Conservation (phyloP, 2,797 vertebrate species). For the Gouania willdenowi region DNA sequence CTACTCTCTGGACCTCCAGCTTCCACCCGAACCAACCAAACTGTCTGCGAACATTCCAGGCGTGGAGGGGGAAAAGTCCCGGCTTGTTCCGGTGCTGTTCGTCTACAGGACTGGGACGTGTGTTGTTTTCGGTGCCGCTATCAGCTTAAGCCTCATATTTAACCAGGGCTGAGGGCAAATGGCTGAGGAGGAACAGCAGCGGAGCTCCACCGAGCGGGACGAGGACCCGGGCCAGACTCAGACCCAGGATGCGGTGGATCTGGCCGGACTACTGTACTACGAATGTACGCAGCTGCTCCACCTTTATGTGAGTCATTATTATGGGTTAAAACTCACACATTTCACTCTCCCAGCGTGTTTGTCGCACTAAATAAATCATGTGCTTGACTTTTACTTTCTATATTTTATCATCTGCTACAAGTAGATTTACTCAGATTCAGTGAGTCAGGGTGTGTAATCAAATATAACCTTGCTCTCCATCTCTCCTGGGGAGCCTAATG, state of each 20-base stretch:
- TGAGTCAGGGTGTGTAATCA: slow-evolving; percentile 33
- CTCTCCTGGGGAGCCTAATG: slow-evolving; percentile 31
- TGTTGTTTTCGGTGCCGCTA: not conserved
- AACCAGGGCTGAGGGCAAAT: slow-evolving; percentile 43
- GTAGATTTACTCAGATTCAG: not conserved
- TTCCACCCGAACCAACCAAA: not conserved
- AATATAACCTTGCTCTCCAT: not conserved
- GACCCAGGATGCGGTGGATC: slow-evolving; percentile 57
- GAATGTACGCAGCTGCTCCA: slow-evolving; percentile 66
- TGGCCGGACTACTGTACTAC: slow-evolving; percentile 65
- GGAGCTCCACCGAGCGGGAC: slow-evolving; percentile 21
- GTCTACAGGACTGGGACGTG: not conserved
- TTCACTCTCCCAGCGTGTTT: slow-evolving; percentile 27
- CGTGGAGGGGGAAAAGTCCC: not conserved
- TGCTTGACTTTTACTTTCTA: not conserved
- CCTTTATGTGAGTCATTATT: slow-evolving; percentile 75
- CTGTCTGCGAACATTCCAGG: not conserved
- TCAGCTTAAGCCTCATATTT: too few species aligned
- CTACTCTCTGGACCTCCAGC: not conserved
- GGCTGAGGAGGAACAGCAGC: slow-evolving; percentile 55
- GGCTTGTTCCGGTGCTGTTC: too few species aligned
- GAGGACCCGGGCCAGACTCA: slow-evolving; percentile 17
- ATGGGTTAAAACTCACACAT: not conserved
- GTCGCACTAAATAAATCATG: not conserved
- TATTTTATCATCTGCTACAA: too few species aligned